Percentiles rank a stretch among this genome's conserved stretches.
phyloP scores from a whole-genome alignment of 2,797 vertebrate genomes.

The Gymnopithys bicolor region DNA sequence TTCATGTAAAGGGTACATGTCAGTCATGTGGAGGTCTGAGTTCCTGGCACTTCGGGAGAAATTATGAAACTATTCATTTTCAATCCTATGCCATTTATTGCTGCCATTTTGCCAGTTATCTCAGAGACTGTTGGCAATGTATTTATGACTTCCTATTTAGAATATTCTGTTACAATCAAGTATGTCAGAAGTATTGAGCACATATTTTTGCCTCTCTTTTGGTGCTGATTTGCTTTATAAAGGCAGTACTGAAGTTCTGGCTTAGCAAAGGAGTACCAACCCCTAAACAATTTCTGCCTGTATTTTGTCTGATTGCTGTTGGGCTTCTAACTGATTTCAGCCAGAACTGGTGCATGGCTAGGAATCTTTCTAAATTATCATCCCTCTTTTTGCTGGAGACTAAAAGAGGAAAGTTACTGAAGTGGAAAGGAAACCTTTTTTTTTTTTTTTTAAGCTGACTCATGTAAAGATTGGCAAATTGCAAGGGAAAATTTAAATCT shows the following conservation, averaged over 20 bases:
- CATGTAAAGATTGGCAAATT: neutral
- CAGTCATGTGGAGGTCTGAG: neutral
- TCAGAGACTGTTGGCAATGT: neutral
- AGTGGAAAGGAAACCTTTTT: neutral
- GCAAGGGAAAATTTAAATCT: conserved; percentile 12
- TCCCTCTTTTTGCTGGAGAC: neutral
- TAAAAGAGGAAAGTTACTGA: conserved; percentile 8
- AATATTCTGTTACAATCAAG: neutral
- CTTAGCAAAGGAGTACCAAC: neutral
- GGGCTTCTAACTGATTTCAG: neutral
- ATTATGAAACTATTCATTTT: neutral
- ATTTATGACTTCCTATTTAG: neutral
- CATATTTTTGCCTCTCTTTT: neutral
- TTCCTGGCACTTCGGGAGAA: neutral
- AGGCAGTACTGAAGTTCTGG: neutral
- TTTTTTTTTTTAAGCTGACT: neutral
- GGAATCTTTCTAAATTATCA: neutral
- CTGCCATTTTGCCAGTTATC: neutral
- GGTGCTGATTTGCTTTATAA: neutral
- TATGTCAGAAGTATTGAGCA: neutral
- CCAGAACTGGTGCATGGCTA: neutral
- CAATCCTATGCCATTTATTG: neutral
- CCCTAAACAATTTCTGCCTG: neutral
- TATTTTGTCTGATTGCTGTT: neutral
- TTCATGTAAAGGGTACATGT: neutral